Evolutionary conservation across 2,113 vertebrate species (phyloP), one percentile per base, ranked within the genome.

Genomic region (Picathartes gymnocephalus): DNA sequence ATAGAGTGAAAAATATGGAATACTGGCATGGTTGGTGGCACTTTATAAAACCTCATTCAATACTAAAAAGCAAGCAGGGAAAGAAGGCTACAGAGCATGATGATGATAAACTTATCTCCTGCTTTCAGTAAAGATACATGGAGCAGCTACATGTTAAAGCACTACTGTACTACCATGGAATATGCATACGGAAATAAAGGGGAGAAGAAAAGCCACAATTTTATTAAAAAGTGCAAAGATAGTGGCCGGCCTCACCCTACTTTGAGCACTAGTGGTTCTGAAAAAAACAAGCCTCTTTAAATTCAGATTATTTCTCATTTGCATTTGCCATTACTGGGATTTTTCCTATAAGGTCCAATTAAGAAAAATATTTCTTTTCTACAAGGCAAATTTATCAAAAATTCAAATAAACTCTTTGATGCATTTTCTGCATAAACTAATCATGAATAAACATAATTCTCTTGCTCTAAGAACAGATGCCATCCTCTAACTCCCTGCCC

Each of bases 371-470:
- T 91, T 95, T 97, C 40, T 92, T 96, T 85, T 97, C 96, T 93
- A 96, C 80, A 94, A 93, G 95, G 77, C 70, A 87, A 96, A 97
- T 97, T 91, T 97, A 97, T 95, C 81, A 96, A 96, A 96, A 97
- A 97, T 96, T 96, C 92, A 97, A 96, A 97, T 94, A 95, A 96
- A 96, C 31, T 42, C 91, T 97, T 97, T 95, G 95, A 96, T 95
- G 93, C 89, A 89, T 94, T 94, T 95, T 95, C 93, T 93, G 92
- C 92, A 95, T 92, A 96, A 97, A 93, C 86, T 91, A 71, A 94
- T 97, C 87, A 97, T 97, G 95, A 97, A 97, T 97, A 97, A 96
- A 96, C 95, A 97, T 97, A 93, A 95, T 95, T 91, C 88, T 94
- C 62, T 91, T 95, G 81, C 96, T 96, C 86, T 85, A 90, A 93